Conservation (phyloP, 2,113 vertebrate genomes). For the Progne subis region DNA sequence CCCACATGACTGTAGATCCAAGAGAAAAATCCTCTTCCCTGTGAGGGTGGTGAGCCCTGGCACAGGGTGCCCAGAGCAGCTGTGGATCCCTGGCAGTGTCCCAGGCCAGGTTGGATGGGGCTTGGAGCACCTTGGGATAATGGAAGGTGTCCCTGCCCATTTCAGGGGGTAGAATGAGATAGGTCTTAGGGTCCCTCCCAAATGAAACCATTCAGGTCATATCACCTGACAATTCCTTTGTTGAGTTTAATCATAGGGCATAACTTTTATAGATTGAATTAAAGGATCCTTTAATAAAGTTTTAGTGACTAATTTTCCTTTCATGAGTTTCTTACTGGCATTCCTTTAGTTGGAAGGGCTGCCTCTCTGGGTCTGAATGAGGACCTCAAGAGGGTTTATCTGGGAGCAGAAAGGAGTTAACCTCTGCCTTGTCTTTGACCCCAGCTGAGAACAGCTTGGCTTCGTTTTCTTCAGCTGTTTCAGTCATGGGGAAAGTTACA, state of each 20-base stretch:
- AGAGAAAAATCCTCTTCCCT: background rate
- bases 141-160: background rate
- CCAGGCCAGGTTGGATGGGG: fast-evolving
- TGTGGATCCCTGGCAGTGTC: background rate
- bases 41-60: background rate
- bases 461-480: background rate
- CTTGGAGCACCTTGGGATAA: background rate
- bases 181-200: background rate
- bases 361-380: background rate
- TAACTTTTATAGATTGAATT: background rate
- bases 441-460: background rate
- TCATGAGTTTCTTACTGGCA: background rate
- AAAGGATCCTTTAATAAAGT: background rate
- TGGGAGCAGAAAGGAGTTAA: background rate
- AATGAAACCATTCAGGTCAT: background rate
- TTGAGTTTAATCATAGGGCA: background rate
- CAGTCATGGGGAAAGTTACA: background rate
- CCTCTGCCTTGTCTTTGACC: background rate
- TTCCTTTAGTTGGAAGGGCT: background rate
- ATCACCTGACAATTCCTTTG: background rate
- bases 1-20: background rate
- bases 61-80: background rate
- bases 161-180: background rate
- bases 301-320: background rate
- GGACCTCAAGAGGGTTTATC: background rate